phyloP scores from a whole-genome alignment of 30 jellyfish, hydroid and myxozoan species.

The Rhopilema esculentum region DNA sequence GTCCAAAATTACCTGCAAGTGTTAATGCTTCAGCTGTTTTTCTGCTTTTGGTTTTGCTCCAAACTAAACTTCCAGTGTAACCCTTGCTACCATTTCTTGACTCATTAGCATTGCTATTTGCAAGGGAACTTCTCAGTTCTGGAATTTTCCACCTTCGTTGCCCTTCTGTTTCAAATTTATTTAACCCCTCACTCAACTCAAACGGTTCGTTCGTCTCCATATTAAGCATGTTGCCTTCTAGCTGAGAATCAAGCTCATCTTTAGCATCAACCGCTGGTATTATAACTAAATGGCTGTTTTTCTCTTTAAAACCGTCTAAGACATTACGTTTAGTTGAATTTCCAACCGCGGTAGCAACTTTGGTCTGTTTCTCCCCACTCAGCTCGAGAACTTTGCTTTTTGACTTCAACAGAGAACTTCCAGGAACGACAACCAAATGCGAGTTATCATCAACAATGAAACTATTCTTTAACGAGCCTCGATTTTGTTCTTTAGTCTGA shows the following conservation, averaged over 20 bases:
- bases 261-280: slow-evolving; percentile 36
- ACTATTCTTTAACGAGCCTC: not conserved
- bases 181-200: not conserved
- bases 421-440: slow-evolving; percentile 47
- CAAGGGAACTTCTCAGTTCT: not conserved
- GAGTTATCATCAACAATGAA: not conserved
- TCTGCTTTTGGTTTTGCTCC: not conserved
- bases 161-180: slow-evolving; percentile 5
- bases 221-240: not conserved
- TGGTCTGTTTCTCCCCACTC: not conserved
- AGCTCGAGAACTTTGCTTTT: not conserved
- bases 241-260: not conserved
- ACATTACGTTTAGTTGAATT: slow-evolving; percentile 40
- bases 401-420: slow-evolving; percentile 4
- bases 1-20: slow-evolving; percentile 1
- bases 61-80: not conserved
- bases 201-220: not conserved
- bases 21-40: not conserved
- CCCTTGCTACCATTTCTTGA: not conserved
- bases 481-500: not conserved
- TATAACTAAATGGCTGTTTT: slow-evolving; percentile 59
- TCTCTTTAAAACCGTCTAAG: not conserved
- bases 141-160: slow-evolving; percentile 37
- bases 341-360: not conserved
- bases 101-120: slow-evolving; percentile 1